A percentile compares a stretch with the other conserved stretches of the same genome.
These are phyloP conservation scores for Pyrgilauda ruficollis DNA, from an alignment of 2,113 vertebrate genomes.

Conservation along the genomic window DNA sequence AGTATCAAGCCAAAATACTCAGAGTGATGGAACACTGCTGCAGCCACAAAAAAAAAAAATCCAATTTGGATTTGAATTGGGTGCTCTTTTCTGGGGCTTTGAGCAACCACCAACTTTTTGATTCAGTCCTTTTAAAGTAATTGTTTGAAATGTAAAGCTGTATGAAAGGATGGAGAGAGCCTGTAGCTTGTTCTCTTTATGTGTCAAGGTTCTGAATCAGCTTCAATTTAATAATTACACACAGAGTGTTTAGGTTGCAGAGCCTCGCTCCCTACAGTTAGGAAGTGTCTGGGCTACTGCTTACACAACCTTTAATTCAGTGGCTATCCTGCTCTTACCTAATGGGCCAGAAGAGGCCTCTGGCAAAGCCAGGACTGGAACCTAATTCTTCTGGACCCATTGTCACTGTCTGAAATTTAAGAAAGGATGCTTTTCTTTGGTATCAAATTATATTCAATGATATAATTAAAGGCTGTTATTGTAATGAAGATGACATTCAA, in stretches of 20 bases:
- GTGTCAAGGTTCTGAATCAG: slow-evolving; percentile 30
- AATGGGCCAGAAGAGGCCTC: not conserved
- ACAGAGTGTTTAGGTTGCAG: not conserved
- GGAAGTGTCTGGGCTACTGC: not conserved
- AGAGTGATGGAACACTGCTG: not conserved
- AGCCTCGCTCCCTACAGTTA: not conserved
- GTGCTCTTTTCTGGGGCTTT: not conserved
- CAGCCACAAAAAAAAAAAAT: not conserved
- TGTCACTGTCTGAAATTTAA: not conserved
- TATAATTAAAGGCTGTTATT: slow-evolving; percentile 18
- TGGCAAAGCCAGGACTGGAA: not conserved
- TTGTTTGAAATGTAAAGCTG: not conserved
- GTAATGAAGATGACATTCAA: slow-evolving; percentile 24
- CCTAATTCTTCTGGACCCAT: not conserved
- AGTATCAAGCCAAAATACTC: not conserved
- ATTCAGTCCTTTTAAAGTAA: not conserved
- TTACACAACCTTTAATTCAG: not conserved
- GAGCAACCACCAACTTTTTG: not conserved
- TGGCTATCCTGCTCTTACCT: not conserved
- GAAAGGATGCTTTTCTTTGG: not conserved
- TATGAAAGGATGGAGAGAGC: not conserved
- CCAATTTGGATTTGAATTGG: not conserved
- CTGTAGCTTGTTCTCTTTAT: not conserved
- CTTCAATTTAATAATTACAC: not conserved
- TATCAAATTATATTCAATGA: not conserved